Base-by-base conservation (phyloP, 2,797 vertebrate genomes). In the Loriculus beryllinus region DNA sequence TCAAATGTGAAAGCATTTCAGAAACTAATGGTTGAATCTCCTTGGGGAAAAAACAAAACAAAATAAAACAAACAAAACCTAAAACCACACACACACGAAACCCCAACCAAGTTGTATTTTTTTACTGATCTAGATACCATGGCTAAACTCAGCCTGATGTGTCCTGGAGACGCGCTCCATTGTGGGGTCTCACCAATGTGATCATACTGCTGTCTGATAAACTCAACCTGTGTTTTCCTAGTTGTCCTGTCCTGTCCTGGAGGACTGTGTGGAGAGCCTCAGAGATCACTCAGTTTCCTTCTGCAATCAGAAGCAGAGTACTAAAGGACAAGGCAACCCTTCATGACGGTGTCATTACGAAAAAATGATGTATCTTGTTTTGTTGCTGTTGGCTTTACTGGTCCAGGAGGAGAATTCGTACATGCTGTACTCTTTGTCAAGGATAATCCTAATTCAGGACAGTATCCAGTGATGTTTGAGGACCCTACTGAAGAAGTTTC, bases 31-130 rank as follows among this genome's bases (percentile, higher is more conserved):
- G 3, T 20, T 62, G 23, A 70, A 62, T 42, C 14, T 57, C 75
- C 25, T 18, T 3, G 4, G 18, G 8, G 20, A 1, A 4, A 31
- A 22, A 25, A 12, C 6, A 23, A 19, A 47, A 14, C 4, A 14
- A 29, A 48, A 16, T 57, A 35, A 57, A 33, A 16, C 54, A 56
- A 6, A 7, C 1, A 4, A 22, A 40, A 29, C 10, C 12, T 18
- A 40, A 40, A 29, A 40, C 19, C 9, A 10, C 12, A 13, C 28
- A 40, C 13, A 29, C 14, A 19, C 10, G 7, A 16, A 18, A 37
- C 6, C 7, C 6, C 3, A 4, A 26, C 23, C 31, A 45, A 9
- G 1, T 15, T 71, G 3, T 43, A 10, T 74, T 80, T 84, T 26
- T 70, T 79, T 56, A 40, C 22, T 67, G 25, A 52, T 71, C 37